Base-by-base conservation (phyloP, 2,888 invertebrate genomes). In the Agriopis aurantiaria region DNA sequence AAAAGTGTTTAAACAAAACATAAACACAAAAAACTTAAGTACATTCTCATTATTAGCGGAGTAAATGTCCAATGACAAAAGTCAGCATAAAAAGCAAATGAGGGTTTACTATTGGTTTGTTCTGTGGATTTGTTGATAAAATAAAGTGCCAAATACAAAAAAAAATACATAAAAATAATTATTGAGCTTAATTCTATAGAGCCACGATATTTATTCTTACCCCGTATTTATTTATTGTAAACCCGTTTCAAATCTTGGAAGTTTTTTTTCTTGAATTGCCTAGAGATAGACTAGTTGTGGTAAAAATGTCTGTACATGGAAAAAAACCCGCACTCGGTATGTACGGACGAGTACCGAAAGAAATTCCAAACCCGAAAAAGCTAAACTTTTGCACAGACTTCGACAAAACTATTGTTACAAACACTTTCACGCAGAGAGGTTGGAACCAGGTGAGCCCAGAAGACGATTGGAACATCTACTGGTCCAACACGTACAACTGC, bases 381-480 rank as follows among this genome's bases (percentile, higher is more conserved):
- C 63, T 86, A 8, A 81, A 78, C 58, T 89, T 85, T 78, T 86
- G 86, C 63, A 86, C 88, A 4, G 88, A 88, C 69, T 87, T 87
- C 57, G 87, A 89, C 11, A 88, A 87, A 68, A 86, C 87, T 17
- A 84, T 86, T 61, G 82, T 88, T 46, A 83, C 84, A 56, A 86
- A 84, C 72, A 85, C 78, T 69, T 88, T 88, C 63, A 68, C 78
- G 33, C 75, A 82, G 65, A 82, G 85, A 56, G 88, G 87, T 10
- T 99, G 99, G 99, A 92, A 95, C 12, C 97, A 97, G 88, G 98
- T 89, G 5, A 96, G 96, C 4, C 96, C 97, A 0, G 98, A 98
- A 78, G 98, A 98, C 82, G 97, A 98, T 80, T 99, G 99, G 98
- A 98, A 99, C 87, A 96, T 98, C 84, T 99, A 99, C 87, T 99